Evolutionary conservation across 2,113 vertebrate species (phyloP), one percentile per base, ranked within the genome.

Genomic region (Nothoprocta pentlandii): DNA sequence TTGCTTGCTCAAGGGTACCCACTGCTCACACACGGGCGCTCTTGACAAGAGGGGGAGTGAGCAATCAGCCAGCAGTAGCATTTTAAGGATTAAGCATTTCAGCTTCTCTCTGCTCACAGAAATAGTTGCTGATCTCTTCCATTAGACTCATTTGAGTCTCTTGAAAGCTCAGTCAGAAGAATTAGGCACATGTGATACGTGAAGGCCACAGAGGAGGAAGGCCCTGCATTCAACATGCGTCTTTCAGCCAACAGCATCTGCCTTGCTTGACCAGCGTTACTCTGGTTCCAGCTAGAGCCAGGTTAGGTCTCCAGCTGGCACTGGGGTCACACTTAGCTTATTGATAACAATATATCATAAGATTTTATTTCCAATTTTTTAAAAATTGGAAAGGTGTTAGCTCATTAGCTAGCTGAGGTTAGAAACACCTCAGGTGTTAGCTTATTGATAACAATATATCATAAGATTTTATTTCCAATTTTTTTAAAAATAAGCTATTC

Each of bases 41-140:
- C n/a, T 51, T n/a, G 32, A 36, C 32, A 0, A 22, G 49, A 49
- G 49, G 49, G 2, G 19, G 56, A 73, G n/a, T 2, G 0, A 80
- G 12, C 5, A 46, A 73, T 36, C 9, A 0, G 49, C 10, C 10
- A 23, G 49, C 49, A 49, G 23, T 39, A 4, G 22, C 21, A 2
- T 39, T 34, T 63, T 34, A 25, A 36, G 34, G 61, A 36, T 39
- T 39, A 8, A 39, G 36, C 36, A 39, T 39, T 39, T 39, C 36
- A 39, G 15, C 23, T 63, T 63, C 61, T 34, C 21, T 36, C 20
- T 62, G 23, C 61, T 62, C 36, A 25, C 25, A 15, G 12, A 36
- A 34, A 20, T 13, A 62, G 59, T 34, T 39, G 34, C 61, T 23
- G 13, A 39, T 11, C 22, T 63, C 34, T 63, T 36, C 10, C 12